Evolutionary conservation across 2,888 invertebrate species (phyloP), one percentile per base, ranked within the genome.

Genomic region (Drosophila subquinaria): DNA sequence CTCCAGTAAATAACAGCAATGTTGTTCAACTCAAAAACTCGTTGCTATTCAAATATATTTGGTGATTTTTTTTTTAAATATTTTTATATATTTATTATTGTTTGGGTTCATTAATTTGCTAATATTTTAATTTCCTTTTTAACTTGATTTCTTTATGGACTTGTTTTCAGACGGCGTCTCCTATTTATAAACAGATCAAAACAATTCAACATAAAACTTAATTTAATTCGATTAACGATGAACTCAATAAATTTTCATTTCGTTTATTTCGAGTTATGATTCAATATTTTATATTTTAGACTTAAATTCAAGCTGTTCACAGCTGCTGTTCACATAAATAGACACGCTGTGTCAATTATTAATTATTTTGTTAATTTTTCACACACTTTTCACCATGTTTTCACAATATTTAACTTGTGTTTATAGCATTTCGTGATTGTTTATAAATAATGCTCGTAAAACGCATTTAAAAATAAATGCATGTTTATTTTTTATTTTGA

Each of bases 381-480:
- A 55, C 57, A 64, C 52, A 62, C 55, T 63, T 62, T 57, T 72
- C 45, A 30, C 36, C 36, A 36, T 52, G 33, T 60, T 67, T 67
- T 47, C 67, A 59, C 38, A 62, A 48, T 17, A 33, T 35, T 50
- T 27, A 23, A 47, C 47, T 27, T 27, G 47, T 74, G 64, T 79
- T 75, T 74, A 77, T 60, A 30, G 0, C 40, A 23, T 10, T 43
- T 59, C 64, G 36, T 56, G 62, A 68, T 59, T 76, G 63, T 72
- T 76, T 61, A 75, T 63, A 62, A 45, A 63, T 30, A 30, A 27
- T 62, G 69, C 59, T 76, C 80, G 51, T 76, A 59, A 79, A 79
- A 68, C 60, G 36, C 56, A 38, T 62, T 69, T 47, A 69, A 48
- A 71, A 67, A 70, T 75, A 73, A 69, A 63, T 70, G 47, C 33